Evolutionary conservation across 2,888 invertebrate genomes (phyloP).

Genomic region (Tenthredo notha): DNA sequence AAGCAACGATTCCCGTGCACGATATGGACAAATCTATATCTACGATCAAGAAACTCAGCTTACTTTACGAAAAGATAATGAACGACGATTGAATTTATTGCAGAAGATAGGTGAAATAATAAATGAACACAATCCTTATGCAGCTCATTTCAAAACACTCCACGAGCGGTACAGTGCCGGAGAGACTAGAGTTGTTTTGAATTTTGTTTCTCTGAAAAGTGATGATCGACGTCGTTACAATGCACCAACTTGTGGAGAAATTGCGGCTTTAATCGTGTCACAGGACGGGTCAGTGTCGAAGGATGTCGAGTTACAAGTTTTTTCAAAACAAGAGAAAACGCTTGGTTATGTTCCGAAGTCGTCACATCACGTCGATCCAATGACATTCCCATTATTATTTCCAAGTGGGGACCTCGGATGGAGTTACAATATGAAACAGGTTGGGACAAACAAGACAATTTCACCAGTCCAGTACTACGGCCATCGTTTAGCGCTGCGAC

Average conservation of each 20-base stretch:
- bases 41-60: no score
- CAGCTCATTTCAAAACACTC: no score
- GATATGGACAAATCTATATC: no score
- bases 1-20: no score
- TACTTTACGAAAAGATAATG: no score
- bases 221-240: slow-evolving; percentile 16
- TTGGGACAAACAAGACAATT: neutral
- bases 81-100: no score
- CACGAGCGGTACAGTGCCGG: no score
- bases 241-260: slow-evolving; percentile 16
- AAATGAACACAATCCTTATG: no score
- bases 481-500: slow-evolving; percentile 17
- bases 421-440: slow-evolving; percentile 11
- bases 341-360: slow-evolving; percentile 21
- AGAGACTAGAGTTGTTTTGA: neutral
- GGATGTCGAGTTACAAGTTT: slow-evolving; percentile 54
- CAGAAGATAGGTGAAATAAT: no score
- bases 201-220: neutral
- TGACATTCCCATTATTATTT: no score
- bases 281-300: neutral
- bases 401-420: neutral
- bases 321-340: slow-evolving; percentile 58
- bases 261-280: neutral
- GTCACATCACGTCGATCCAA: slow-evolving; percentile 27
- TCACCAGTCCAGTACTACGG: slow-evolving; percentile 20